Conservation (phyloP, 1,140 invertebrate species). For the Drosophila trapezifrons region DNA sequence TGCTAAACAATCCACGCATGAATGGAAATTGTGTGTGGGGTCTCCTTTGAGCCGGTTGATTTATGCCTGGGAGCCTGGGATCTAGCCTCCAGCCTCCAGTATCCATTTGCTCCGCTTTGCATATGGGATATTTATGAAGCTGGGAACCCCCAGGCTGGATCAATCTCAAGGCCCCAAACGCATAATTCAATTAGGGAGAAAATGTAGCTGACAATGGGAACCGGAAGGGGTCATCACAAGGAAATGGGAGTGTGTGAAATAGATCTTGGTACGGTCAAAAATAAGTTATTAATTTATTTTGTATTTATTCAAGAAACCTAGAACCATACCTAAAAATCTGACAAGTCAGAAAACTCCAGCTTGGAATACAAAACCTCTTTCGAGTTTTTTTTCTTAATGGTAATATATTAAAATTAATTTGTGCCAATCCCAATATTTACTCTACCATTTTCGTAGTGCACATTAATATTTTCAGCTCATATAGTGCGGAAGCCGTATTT, state of each 20-base stretch:
- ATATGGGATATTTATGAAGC: slow-evolving; percentile 69
- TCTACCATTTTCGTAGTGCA: neutral
- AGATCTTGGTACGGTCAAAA: too few relatives aligned
- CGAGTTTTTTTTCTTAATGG: neutral
- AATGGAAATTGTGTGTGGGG: slow-evolving; percentile 62
- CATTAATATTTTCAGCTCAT: slow-evolving; percentile 5
- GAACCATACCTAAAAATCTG: too few relatives aligned
- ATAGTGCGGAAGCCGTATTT: slow-evolving; percentile 57
- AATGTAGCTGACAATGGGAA: slow-evolving; percentile 49
- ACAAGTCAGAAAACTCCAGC: neutral
- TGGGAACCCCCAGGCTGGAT: slow-evolving; percentile 55
- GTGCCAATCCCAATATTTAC: slow-evolving; percentile 25
- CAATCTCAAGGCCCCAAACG: slow-evolving; percentile 49
- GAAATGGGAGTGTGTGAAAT: too few relatives aligned
- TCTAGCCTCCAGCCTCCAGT: slow-evolving; percentile 12
- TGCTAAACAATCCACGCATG: slow-evolving; percentile 73
- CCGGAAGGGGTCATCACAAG: slow-evolving; percentile 14
- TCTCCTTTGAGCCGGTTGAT: slow-evolving; percentile 56
- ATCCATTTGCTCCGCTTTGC: slow-evolving; percentile 48
- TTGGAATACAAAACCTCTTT: neutral
- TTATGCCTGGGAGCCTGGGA: slow-evolving; percentile 72
- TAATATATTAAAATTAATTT: slow-evolving; percentile 3
- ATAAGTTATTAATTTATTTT: neutral
- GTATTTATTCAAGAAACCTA: neutral
- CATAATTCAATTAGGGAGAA: slow-evolving; percentile 68